Conservation (phyloP, 2,113 vertebrate genomes). For the Thoracochromis brauschi region DNA sequence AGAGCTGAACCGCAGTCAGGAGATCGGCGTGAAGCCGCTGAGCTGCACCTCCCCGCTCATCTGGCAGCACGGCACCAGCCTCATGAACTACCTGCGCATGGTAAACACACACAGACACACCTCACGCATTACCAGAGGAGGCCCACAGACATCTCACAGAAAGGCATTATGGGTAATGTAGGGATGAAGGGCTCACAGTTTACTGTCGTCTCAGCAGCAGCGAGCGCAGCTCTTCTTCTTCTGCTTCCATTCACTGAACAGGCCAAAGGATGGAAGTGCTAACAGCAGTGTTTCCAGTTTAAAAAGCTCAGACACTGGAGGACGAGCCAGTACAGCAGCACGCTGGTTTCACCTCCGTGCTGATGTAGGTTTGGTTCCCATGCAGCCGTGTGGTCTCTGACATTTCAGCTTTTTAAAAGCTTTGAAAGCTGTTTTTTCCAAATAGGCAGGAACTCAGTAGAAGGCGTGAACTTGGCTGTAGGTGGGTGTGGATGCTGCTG, state of each 20-base stretch:
- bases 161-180: background rate
- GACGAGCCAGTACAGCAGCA: background rate
- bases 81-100: slow-evolving; percentile 92
- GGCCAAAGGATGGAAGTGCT: background rate
- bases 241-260: background rate
- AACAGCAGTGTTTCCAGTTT: background rate
- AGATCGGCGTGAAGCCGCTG: slow-evolving; percentile 82
- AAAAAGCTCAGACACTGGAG: background rate
- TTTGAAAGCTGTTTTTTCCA: background rate
- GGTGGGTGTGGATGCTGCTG: background rate
- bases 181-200: background rate
- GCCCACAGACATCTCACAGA: background rate
- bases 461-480: background rate
- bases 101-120: slow-evolving; percentile 56
- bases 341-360: rapidly evolving
- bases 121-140: background rate
- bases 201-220: background rate
- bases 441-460: background rate
- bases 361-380: background rate
- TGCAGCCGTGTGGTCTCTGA: background rate
- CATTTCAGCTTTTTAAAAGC: background rate
- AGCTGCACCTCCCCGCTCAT: slow-evolving; percentile 83
- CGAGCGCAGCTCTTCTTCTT: background rate
- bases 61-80: slow-evolving; percentile 89
- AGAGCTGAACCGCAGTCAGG: slow-evolving; percentile 87